phyloP scores from a whole-genome alignment of 2,888 invertebrate genomes.

The Dolichomitus sp. region DNA sequence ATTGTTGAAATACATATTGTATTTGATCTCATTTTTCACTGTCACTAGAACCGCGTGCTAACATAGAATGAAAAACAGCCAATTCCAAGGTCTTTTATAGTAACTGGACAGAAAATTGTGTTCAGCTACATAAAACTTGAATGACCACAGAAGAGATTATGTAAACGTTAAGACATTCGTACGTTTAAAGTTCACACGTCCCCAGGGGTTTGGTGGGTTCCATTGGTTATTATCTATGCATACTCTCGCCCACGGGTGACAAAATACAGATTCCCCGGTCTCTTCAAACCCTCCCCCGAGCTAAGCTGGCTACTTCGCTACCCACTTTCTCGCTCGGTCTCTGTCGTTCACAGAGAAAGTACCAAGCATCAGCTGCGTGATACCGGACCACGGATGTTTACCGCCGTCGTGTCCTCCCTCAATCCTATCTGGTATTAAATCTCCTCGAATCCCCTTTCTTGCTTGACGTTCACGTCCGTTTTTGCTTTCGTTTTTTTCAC shows the following conservation, averaged over 20 bases:
- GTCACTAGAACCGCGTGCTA: not conserved
- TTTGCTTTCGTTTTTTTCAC: constrained; percentile 65
- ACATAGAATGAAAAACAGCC: not conserved
- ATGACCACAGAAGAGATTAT: not conserved
- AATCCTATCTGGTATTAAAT: constrained; percentile 85
- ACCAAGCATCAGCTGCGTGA: constrained; percentile 26
- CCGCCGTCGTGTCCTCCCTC: constrained; percentile 75
- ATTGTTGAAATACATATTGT: too few species aligned
- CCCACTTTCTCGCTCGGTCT: constrained; percentile 36
- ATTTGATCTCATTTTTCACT: too few species aligned
- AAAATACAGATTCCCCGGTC: constrained; percentile 79
- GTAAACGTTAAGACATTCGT: constrained; percentile 44
- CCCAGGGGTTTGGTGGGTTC: constrained; percentile 37
- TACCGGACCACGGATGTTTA: constrained; percentile 75
- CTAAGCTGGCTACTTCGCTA: constrained; percentile 19
- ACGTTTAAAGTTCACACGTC: constrained; percentile 76
- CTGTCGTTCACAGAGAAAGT: constrained; percentile 42
- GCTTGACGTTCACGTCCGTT: constrained; percentile 68
- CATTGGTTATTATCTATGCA: constrained; percentile 78
- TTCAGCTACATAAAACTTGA: not conserved
- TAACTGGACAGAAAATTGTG: not conserved
- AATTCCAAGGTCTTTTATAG: not conserved
- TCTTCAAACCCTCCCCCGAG: constrained; percentile 51
- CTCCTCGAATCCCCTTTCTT: constrained; percentile 79
- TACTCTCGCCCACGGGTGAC: constrained; percentile 75